These are phyloP conservation scores for Catonia carolina DNA, from an alignment of 2,888 invertebrate species.

Conservation along the genomic window DNA sequence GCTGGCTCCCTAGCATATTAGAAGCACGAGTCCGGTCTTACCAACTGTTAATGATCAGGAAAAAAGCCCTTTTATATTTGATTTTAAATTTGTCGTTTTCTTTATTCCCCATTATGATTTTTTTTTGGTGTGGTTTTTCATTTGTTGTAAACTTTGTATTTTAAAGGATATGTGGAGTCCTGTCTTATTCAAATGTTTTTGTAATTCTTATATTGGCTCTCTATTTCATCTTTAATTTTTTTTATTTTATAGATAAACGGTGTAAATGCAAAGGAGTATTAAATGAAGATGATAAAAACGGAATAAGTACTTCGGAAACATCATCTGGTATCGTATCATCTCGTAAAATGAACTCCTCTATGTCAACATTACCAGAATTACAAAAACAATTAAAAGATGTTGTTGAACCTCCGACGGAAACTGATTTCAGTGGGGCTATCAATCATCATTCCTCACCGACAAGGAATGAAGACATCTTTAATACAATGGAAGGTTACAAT, in stretches of 20 bases:
- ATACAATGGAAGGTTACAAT: neutral
- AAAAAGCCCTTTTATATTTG: no score
- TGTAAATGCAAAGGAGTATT: conserved; percentile 19
- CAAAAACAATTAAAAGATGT: conserved; percentile 7
- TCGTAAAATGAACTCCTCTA: conserved; percentile 15
- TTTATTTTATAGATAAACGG: conserved; percentile 17
- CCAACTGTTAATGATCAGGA: no score
- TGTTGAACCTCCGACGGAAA: neutral
- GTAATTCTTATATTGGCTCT: no score
- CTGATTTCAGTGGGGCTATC: neutral
- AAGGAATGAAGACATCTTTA: neutral
- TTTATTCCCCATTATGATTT: no score
- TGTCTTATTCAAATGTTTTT: no score
- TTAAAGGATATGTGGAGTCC: no score
- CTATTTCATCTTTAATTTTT: neutral
- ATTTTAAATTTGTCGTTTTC: no score
- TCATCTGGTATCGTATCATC: no score
- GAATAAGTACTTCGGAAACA: conserved; percentile 16
- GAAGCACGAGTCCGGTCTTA: no score
- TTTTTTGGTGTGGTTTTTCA: no score
- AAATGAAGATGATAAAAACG: conserved; percentile 24
- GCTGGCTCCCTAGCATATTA: no score
- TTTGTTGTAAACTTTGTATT: no score
- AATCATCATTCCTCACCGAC: neutral
- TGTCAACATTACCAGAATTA: neutral